Evolutionary conservation across 2,113 vertebrate genomes (phyloP), one percentile per base, ranked within the genome.

Genomic region (Catharus bicknelli): DNA sequence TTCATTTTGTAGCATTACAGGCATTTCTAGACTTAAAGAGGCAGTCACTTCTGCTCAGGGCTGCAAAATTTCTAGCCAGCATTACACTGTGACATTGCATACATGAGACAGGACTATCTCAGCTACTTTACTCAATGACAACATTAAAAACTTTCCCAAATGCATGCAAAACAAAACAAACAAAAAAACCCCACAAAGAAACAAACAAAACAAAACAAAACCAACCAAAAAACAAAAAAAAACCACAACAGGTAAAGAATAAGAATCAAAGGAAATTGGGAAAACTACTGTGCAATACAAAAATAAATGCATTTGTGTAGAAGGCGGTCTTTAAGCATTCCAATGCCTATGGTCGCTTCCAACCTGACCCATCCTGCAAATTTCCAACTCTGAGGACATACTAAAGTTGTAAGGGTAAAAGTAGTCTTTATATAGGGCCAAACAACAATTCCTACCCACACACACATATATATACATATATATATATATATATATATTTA

Each of bases 1-100:
- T 77, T 12, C 1, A 36, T 63, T 90, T 84, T 58, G 13, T 66
- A 42, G 9, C n/a, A 78, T n/a, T 81, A 26, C 2, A 62, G 12
- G 4, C 22, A 78, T 75, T 61, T 73, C 13, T 23, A 55, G 32
- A 43, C 9, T 63, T 76, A 50, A 8, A 83, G 30, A 54, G 15
- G 12, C 27, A 67, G 36, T 7, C 2, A 67, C 54, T 83, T 75
- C 53, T 83, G 48, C 21, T 32, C 18, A 76, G 32, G 64, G 38
- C 18, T n/a, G 5, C n/a, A 88, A 83, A 51, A 67, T 29, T 54
- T 61, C 63, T 38, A 76, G 27, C 9, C 10, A 45, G 27, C 40
- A 26, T 34, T 77, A 57, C 29, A 10, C 11, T 20, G 10, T 64
- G 26, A 69, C 11, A 50, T 6, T 0, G 0, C 10, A 73, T 38